Evolutionary conservation across 2,113 vertebrate genomes (phyloP).

Genomic region (Gnathonemus longibarbis): DNA sequence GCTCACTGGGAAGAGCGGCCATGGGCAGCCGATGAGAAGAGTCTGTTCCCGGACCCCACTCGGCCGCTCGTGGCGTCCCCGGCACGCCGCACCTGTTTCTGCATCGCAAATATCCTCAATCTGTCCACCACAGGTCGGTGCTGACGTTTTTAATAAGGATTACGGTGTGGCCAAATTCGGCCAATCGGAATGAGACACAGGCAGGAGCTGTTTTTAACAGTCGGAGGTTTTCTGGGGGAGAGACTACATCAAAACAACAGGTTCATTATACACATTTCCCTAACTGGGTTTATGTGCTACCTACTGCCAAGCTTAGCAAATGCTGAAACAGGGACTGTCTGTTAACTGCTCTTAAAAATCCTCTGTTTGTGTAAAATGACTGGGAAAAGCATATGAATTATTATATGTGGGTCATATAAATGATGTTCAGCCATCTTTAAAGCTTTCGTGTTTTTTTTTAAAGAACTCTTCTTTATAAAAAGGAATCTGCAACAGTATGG

Average conservation of each 20-base stretch:
- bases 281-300: neutral
- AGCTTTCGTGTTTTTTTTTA: neutral
- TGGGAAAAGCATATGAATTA: neutral
- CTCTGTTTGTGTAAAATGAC: neutral
- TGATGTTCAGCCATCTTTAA: neutral
- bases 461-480: neutral
- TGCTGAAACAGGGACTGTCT: neutral
- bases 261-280: neutral
- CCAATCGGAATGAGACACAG: constrained; percentile 44
- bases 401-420: neutral
- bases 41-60: constrained; percentile 38
- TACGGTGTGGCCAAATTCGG: constrained; percentile 49
- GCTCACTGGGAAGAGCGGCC: constrained; percentile 37
- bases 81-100: constrained; percentile 58
- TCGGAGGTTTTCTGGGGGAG: constrained; percentile 34
- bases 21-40: constrained; percentile 45
- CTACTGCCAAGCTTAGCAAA: neutral
- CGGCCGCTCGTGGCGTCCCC: constrained; percentile 42
- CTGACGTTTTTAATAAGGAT: constrained; percentile 65
- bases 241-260: neutral
- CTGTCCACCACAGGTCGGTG: constrained; percentile 55
- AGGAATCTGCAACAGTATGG: neutral
- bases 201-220: constrained; percentile 40
- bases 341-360: neutral
- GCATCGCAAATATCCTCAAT: constrained; percentile 60